phyloP scores from a whole-genome alignment of 2,888 invertebrate genomes.

The Amphiduros pacificus region DNA sequence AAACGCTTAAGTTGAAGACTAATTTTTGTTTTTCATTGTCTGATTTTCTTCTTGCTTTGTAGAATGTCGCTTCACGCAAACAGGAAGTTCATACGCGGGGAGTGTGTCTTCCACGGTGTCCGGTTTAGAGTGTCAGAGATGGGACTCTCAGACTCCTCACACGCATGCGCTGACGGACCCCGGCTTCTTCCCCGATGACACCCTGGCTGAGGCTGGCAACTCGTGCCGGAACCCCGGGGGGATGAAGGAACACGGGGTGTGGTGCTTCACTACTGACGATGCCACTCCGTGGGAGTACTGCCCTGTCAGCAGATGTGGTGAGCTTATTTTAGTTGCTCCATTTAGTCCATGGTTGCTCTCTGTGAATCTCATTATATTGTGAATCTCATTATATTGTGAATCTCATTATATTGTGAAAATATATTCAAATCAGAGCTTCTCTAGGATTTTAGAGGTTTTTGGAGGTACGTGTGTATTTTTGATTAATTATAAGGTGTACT shows the following conservation, averaged over 20 bases:
- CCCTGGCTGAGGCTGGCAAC: conserved; percentile 78
- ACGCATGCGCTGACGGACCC: background rate
- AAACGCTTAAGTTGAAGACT: no score
- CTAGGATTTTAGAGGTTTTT: no score
- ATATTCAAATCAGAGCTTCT: no score
- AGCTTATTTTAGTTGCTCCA: no score
- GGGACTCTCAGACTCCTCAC: background rate
- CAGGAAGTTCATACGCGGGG: conserved; percentile 1
- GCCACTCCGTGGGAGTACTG: conserved; percentile 12
- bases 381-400: no score
- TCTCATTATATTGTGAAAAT: no score
- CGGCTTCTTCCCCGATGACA: conserved; percentile 2
- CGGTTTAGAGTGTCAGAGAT: background rate
- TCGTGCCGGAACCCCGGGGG: conserved; percentile 91
- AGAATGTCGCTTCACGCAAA: conserved; percentile 3
- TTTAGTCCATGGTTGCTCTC: no score
- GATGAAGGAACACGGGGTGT: conserved; percentile 64
- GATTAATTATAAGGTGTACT: no score
- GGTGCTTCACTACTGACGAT: conserved; percentile 88
- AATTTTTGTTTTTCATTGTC: no score
- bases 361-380: no score
- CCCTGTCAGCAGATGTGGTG: conserved; percentile 8
- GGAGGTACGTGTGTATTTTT: no score
- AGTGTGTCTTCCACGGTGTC: background rate
- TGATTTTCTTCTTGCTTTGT: background rate